Conservation (phyloP, 1,140 invertebrate species). For the Neotoxoptera formosana region DNA sequence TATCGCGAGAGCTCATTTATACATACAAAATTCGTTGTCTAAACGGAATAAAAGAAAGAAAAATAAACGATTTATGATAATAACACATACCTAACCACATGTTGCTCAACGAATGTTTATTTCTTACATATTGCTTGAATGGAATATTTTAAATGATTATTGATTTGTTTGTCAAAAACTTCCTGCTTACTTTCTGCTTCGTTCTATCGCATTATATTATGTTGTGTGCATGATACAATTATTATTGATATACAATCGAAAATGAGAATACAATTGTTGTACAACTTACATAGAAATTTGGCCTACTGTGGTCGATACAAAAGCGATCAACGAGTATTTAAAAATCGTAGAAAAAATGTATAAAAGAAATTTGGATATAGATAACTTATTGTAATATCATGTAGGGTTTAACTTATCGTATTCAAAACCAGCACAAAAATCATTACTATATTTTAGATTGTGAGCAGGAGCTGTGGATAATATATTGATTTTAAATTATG, state of each 20-base stretch:
- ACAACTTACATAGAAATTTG: not conserved
- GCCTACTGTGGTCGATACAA: not conserved
- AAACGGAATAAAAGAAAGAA: not conserved
- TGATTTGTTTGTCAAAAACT: constrained; percentile 1
- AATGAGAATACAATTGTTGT: not conserved
- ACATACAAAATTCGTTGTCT: not conserved
- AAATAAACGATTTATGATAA: not conserved
- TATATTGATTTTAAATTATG: not conserved
- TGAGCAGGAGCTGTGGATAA: not conserved
- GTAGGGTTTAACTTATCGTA: not conserved
- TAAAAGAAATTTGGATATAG: not conserved
- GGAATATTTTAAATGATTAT: not conserved
- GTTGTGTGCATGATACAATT: not conserved
- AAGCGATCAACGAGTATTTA: not conserved
- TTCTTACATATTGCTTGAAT: not conserved
- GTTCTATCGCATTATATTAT: not conserved
- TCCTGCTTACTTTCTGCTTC: not conserved
- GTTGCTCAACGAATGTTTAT: not conserved
- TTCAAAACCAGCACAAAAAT: not conserved
- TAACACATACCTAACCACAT: not conserved
- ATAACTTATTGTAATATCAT: not conserved
- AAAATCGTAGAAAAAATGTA: not conserved
- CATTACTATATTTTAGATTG: not conserved
- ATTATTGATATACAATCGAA: not conserved
- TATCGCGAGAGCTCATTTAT: not conserved